Conservation (phyloP, 2,888 invertebrate genomes). For the Rotaria macrura region DNA sequence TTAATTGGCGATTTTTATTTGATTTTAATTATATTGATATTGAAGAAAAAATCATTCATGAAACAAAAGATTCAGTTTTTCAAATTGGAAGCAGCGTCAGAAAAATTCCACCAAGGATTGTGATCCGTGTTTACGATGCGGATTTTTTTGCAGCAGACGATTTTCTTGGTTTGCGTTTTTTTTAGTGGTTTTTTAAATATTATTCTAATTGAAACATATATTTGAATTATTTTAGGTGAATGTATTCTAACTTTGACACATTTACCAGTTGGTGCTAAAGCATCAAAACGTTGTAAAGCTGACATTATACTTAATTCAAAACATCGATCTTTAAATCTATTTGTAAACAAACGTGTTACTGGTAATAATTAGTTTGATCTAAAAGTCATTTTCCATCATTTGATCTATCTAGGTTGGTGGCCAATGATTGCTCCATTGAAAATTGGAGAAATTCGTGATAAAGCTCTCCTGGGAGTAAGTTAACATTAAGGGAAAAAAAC, state of each 20-base stretch:
- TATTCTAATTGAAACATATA: no score
- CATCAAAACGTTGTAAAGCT: constrained; percentile 71
- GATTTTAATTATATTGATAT: constrained; percentile 64
- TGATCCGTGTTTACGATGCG: constrained; percentile 60
- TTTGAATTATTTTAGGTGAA: constrained; percentile 40
- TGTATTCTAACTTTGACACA: constrained; percentile 48
- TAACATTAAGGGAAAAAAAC: neutral
- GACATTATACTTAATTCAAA: constrained; percentile 51
- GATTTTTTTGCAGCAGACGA: constrained; percentile 67
- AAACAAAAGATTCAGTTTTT: constrained; percentile 57
- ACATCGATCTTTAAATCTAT: constrained; percentile 46
- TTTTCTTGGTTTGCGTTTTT: constrained; percentile 61
- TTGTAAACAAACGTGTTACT: constrained; percentile 46
- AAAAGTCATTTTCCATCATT: neutral
- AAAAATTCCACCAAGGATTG: constrained; percentile 58
- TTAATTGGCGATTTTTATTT: constrained; percentile 83
- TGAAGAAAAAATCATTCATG: constrained; percentile 65
- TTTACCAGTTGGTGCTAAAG: constrained; percentile 52
- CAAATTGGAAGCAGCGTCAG: constrained; percentile 71
- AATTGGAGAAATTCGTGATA: neutral
- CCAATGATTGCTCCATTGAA: neutral
- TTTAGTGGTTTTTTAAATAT: neutral
- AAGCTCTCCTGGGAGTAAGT: neutral
- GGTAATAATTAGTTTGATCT: neutral
- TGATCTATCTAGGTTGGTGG: neutral